Evolutionary conservation across 2,888 invertebrate genomes (phyloP).

Genomic region (Epinotia bilunana): DNA sequence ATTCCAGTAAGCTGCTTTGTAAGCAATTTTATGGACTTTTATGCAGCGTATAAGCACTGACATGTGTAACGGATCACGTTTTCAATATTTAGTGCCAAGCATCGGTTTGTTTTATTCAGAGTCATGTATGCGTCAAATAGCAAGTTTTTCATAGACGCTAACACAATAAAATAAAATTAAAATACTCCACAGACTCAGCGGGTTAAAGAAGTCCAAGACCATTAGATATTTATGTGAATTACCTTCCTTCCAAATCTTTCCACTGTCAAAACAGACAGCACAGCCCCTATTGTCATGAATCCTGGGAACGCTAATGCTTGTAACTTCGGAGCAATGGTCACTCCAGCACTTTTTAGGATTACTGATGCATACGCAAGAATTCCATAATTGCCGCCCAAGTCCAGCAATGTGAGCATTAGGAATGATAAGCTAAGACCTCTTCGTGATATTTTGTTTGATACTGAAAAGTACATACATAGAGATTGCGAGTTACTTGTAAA

Average conservation of each 20-base stretch:
- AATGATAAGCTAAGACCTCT: conserved; percentile 33
- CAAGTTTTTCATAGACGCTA: too few species aligned
- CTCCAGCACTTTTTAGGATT: conserved; percentile 63
- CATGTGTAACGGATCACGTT: too few species aligned
- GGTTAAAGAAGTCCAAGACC: too few species aligned
- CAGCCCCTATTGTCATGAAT: conserved; percentile 67
- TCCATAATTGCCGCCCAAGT: conserved; percentile 60
- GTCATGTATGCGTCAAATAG: too few species aligned
- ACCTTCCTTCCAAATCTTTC: conserved; percentile 73
- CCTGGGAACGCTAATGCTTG: conserved; percentile 68
- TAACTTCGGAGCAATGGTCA: conserved; percentile 66
- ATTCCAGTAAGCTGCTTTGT: too few species aligned
- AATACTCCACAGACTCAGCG: too few species aligned
- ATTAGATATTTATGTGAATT: conserved; percentile 2
- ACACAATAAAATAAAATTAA: too few species aligned
- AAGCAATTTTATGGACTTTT: too few species aligned
- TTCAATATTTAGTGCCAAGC: too few species aligned
- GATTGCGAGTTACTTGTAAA: not conserved
- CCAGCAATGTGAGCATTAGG: conserved; percentile 55
- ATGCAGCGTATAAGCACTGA: too few species aligned
- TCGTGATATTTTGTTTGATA: conserved; percentile 32
- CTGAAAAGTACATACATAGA: conserved; percentile 11
- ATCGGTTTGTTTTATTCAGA: too few species aligned
- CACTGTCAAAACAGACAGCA: conserved; percentile 64
- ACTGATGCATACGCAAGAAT: conserved; percentile 65